These are phyloP conservation scores for Chymomyza amoena DNA, from an alignment of 2,888 invertebrate species.

Conservation along the genomic window DNA sequence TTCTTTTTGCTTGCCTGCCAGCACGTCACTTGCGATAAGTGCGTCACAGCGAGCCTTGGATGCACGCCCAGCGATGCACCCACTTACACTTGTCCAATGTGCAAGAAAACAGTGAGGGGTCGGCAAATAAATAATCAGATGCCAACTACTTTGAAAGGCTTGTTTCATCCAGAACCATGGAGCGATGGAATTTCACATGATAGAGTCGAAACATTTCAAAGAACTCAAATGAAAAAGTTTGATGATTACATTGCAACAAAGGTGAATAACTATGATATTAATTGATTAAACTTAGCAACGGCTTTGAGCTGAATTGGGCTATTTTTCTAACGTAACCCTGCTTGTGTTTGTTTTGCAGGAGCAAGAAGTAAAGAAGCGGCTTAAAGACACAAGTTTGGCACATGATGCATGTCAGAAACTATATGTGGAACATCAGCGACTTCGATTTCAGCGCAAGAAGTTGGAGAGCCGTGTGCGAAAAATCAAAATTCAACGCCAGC, in stretches of 20 bases:
- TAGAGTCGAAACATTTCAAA: conserved; percentile 56
- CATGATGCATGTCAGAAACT: conserved; percentile 34
- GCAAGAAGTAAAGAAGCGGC: conserved; percentile 18
- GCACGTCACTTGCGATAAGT: conserved; percentile 64
- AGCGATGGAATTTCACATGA: conserved; percentile 39
- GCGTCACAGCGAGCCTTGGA: conserved; percentile 43
- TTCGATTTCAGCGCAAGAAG: conserved; percentile 39
- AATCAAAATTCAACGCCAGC: conserved; percentile 30
- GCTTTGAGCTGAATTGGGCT: no score
- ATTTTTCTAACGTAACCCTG: neutral
- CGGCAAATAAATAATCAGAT: conserved; percentile 63
- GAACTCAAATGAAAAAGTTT: conserved; percentile 48
- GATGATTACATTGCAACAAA: conserved; percentile 36
- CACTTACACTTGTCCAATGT: conserved; percentile 59
- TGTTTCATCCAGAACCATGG: conserved; percentile 72
- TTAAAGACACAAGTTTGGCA: conserved; percentile 26
- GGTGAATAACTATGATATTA: conserved; percentile 34
- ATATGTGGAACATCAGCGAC: conserved; percentile 28
- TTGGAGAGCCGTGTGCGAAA: conserved; percentile 26
- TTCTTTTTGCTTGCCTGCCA: conserved; percentile 71
- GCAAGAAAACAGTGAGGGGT: conserved; percentile 51
- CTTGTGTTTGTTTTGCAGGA: conserved; percentile 19
- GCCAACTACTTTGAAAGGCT: conserved; percentile 60
- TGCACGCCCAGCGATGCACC: conserved; percentile 38
- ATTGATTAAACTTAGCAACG: no score